Conservation (phyloP, 2,113 vertebrate species). For the Passer montanus region DNA sequence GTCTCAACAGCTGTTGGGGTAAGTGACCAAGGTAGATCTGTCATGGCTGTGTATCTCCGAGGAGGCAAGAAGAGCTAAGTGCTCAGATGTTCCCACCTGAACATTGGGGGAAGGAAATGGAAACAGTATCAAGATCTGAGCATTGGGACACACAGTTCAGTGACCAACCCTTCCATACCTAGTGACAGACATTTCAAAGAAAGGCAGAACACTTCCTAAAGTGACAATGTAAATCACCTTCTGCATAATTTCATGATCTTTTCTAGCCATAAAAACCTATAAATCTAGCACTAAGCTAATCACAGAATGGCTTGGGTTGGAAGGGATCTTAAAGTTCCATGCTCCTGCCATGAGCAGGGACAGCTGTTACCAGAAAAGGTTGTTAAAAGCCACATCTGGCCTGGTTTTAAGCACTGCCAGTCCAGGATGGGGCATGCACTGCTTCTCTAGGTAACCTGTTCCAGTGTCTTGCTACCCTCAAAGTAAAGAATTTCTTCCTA, state of each 20-base stretch:
- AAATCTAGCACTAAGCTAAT: not conserved
- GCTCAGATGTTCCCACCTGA: not conserved
- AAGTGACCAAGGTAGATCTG: not conserved
- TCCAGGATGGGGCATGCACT: not conserved
- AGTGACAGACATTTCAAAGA: not conserved
- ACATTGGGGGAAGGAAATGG: not conserved
- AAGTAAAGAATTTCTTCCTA: not conserved
- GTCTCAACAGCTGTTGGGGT: rapidly evolving
- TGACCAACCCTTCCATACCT: not conserved
- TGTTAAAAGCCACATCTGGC: not conserved
- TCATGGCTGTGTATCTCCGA: not conserved
- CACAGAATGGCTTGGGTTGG: not conserved
- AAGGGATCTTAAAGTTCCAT: not conserved
- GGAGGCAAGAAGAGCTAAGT: not conserved
- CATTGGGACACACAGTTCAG: not conserved
- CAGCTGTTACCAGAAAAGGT: not conserved
- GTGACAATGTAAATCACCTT: not conserved
- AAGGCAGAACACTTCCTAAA: not conserved
- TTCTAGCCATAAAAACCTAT: not conserved
- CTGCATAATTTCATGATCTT: not conserved
- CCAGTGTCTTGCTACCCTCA: not conserved
- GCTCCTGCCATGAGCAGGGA: not conserved
- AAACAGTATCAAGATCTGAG: not conserved
- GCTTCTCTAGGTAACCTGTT: not conserved
- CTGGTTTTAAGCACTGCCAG: not conserved